Percentiles rank a stretch among this genome's conserved stretches.
These are phyloP conservation scores for Urechis unicinctus DNA, from an alignment of 2,888 invertebrate genomes.

Conservation along the genomic window DNA sequence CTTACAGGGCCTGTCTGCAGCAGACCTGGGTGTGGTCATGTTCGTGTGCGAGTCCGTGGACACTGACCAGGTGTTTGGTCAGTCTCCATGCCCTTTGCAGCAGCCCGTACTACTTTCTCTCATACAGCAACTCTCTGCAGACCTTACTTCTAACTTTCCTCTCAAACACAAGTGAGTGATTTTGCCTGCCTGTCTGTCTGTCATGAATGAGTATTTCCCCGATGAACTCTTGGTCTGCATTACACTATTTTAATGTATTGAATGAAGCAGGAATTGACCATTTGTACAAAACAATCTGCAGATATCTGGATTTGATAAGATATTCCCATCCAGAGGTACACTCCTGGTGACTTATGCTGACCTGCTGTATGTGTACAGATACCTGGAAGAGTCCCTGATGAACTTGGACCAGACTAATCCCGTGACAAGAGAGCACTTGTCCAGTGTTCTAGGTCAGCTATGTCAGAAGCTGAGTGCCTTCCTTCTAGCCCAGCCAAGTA, in stretches of 20 bases:
- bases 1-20: conserved; percentile 77
- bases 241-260: not conserved
- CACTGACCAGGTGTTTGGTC: conserved; percentile 67
- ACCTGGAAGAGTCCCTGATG: conserved; percentile 79
- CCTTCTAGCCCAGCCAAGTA: conserved; percentile 59
- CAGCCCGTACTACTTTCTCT: conserved; percentile 87
- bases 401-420: conserved; percentile 71
- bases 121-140: conserved; percentile 88
- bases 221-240: not conserved
- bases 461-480: conserved; percentile 69
- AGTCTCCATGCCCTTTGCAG: conserved; percentile 66
- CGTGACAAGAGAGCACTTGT: conserved; percentile 76
- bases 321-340: not conserved
- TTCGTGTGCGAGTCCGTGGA: conserved; percentile 80
- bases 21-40: conserved; percentile 80
- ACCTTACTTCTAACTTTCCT: conserved; percentile 76
- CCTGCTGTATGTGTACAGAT: conserved; percentile 56
- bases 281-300: not conserved
- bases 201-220: no score
- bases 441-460: conserved; percentile 69
- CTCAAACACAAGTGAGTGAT: conserved; percentile 67
- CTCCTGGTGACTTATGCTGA: no score
- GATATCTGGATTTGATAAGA: not conserved
- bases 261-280: not conserved
- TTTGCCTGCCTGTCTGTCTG: not conserved